phyloP scores from a whole-genome alignment of 2,797 vertebrate genomes.

The Macropodus opercularis region DNA sequence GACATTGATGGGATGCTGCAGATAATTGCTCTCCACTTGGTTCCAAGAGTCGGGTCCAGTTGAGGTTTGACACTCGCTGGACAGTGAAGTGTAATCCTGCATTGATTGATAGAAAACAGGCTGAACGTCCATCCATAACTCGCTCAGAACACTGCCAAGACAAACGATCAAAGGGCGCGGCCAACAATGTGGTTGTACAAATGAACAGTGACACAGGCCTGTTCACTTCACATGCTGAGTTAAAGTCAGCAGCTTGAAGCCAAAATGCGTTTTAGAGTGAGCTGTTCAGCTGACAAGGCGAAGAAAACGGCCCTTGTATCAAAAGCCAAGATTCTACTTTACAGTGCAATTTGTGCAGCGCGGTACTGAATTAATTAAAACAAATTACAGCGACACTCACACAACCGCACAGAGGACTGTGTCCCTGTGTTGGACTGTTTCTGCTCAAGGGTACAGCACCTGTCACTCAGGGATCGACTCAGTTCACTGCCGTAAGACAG shows the following conservation, averaged over 20 bases:
- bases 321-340: slow-evolving; percentile 6
- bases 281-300: neutral
- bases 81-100: slow-evolving; percentile 36
- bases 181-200: slow-evolving; percentile 43
- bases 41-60: slow-evolving; percentile 44
- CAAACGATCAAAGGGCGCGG: slow-evolving; percentile 46
- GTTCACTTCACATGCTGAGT: slow-evolving; percentile 34
- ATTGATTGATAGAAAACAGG: slow-evolving; percentile 58
- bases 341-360: neutral
- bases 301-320: slow-evolving; percentile 1
- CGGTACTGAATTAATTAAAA: slow-evolving; percentile 10
- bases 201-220: slow-evolving; percentile 19
- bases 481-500: neutral
- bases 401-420: neutral
- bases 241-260: neutral
- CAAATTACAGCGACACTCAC: neutral
- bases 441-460: too few relatives aligned
- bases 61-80: slow-evolving; percentile 45
- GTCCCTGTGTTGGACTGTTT: neutral
- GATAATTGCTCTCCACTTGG: slow-evolving; percentile 40
- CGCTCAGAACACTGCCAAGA: slow-evolving; percentile 44
- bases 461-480: neutral
- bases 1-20: slow-evolving; percentile 29
- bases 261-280: slow-evolving; percentile 20
- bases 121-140: slow-evolving; percentile 26